phyloP scores from a whole-genome alignment of 2,888 invertebrate genomes.

The Sinohyriopsis cumingii region DNA sequence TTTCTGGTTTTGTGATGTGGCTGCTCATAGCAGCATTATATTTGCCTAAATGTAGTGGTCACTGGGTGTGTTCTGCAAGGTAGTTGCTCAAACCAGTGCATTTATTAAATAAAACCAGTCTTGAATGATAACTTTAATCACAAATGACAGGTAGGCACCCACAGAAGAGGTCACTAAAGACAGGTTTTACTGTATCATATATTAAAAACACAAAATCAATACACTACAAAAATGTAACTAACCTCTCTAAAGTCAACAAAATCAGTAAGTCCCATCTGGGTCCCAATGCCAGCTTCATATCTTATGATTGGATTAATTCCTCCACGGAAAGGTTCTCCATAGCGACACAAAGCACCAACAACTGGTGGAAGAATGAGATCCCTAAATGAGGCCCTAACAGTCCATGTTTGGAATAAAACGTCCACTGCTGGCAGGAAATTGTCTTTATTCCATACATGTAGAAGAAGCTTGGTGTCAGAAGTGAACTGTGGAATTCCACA shows the following conservation, averaged over 20 bases:
- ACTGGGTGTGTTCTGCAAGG: too few relatives aligned
- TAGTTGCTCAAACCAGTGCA: too few relatives aligned
- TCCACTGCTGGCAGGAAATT: constrained; percentile 34
- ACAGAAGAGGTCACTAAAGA: too few relatives aligned
- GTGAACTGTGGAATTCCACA: constrained; percentile 46
- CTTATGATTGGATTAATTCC: constrained; percentile 44
- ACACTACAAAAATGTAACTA: not conserved
- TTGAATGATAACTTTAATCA: too few relatives aligned
- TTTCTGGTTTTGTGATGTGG: too few relatives aligned
- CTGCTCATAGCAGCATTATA: too few relatives aligned
- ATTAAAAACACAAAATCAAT: too few relatives aligned
- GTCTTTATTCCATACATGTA: constrained; percentile 49
- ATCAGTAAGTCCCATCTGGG: constrained; percentile 15
- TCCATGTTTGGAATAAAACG: constrained; percentile 33
- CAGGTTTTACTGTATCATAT: too few relatives aligned
- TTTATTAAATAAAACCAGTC: too few relatives aligned
- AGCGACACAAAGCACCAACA: constrained; percentile 35
- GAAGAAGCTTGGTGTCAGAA: constrained; percentile 30
- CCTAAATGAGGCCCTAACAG: constrained; percentile 31
- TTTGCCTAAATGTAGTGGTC: too few relatives aligned
- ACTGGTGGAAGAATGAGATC: constrained; percentile 42
- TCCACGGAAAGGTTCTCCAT: constrained; percentile 47
- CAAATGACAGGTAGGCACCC: too few relatives aligned
- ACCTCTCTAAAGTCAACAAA: constrained; percentile 39
- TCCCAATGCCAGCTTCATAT: constrained; percentile 51